Evolutionary conservation across 2,113 vertebrate genomes (phyloP).

Genomic region (Macrotis lagotis): DNA sequence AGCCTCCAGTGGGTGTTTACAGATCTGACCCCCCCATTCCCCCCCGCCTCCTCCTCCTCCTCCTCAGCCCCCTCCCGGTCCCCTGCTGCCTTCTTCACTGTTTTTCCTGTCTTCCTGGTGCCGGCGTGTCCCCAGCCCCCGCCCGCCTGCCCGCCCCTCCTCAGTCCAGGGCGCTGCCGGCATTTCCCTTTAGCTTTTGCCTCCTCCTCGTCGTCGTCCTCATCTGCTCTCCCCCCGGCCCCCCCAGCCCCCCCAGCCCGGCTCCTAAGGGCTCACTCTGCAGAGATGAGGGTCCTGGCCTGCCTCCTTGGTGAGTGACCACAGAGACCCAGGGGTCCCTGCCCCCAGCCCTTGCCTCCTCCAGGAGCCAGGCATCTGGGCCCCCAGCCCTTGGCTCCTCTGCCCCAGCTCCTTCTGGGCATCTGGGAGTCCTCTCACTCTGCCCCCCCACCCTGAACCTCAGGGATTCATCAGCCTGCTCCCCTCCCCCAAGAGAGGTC

Average conservation of each 20-base stretch:
- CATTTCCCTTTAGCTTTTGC: background rate
- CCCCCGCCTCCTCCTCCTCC: constrained; percentile 48
- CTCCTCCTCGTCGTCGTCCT: background rate
- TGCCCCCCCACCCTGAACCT: too few species aligned
- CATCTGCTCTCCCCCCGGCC: background rate
- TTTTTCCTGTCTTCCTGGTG: constrained; percentile 52
- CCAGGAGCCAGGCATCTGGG: background rate
- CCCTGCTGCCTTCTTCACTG: constrained; percentile 50
- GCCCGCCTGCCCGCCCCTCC: constrained; percentile 59
- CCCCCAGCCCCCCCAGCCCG: background rate
- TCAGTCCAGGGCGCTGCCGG: constrained; percentile 39
- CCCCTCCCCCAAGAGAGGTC: background rate
- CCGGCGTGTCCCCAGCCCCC: constrained; percentile 52
- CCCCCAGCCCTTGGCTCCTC: background rate
- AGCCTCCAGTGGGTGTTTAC: constrained; percentile 59
- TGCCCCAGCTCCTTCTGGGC: too few species aligned
- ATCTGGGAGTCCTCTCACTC: too few species aligned
- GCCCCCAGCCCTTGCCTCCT: background rate
- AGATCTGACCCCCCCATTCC: constrained; percentile 55
- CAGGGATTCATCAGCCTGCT: too few species aligned
- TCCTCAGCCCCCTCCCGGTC: constrained; percentile 47
- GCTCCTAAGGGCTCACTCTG: background rate
- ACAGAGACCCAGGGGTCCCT: background rate
- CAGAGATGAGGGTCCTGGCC: constrained; percentile 73
- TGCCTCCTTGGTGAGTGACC: constrained; percentile 75